A percentile compares a stretch with the other conserved stretches of the same genome.
Evolutionary conservation across 2,888 invertebrate species (phyloP).

Genomic region (Dryomyza anilis): DNA sequence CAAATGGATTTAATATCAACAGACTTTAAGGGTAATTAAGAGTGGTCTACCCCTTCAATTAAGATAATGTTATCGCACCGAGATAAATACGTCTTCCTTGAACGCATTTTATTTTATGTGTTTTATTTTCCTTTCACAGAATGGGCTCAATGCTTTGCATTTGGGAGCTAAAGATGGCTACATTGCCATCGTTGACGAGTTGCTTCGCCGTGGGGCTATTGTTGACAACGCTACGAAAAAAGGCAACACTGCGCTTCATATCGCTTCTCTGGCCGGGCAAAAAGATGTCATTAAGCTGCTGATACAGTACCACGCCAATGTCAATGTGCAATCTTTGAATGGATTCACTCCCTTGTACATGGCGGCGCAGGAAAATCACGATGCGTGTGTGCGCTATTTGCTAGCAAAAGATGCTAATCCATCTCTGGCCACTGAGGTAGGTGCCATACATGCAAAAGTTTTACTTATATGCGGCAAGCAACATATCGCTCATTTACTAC

Average conservation of each 20-base stretch:
- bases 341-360: conserved; percentile 98
- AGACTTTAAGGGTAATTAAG: too few species aligned
- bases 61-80: not conserved
- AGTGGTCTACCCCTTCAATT: too few species aligned
- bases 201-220: conserved; percentile 86
- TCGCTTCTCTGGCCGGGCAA: conserved; percentile 97
- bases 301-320: conserved; percentile 88
- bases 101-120: not conserved
- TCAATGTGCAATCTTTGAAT: conserved; percentile 95
- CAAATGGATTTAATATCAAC: too few species aligned
- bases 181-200: conserved; percentile 87
- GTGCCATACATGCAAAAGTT: conserved; percentile 13
- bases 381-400: conserved; percentile 88
- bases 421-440: conserved; percentile 91
- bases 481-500: too few species aligned
- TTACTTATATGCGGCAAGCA: not conserved
- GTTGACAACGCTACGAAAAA: conserved; percentile 98
- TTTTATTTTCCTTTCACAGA: conserved; percentile 65
- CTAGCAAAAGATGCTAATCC: conserved; percentile 94
- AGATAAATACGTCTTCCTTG: not conserved
- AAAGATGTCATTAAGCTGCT: conserved; percentile 90
- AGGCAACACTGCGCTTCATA: conserved; percentile 95
- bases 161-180: conserved; percentile 98
- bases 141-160: conserved; percentile 96
- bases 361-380: conserved; percentile 98